Conservation (phyloP, 2,113 vertebrate genomes). For the Galeopterus variegatus region DNA sequence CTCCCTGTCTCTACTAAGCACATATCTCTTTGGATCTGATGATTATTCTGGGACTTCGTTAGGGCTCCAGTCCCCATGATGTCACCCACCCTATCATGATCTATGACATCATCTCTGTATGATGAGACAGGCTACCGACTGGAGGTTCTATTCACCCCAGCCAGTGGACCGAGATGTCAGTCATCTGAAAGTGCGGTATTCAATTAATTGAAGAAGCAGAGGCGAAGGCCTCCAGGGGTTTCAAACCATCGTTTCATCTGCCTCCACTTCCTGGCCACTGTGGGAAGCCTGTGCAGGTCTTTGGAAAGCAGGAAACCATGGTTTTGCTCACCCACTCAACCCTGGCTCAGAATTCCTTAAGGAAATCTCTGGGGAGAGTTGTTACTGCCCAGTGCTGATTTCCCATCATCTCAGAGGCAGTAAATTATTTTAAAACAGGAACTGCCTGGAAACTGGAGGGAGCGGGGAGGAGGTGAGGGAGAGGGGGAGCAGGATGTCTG, state of each 20-base stretch:
- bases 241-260: conserved; percentile 63
- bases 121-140: background rate
- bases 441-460: conserved; percentile 61
- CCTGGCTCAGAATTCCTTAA: background rate
- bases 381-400: background rate
- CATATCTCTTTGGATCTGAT: background rate
- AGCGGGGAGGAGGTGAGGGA: background rate
- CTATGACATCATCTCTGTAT: background rate
- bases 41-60: background rate
- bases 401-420: background rate
- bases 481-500: background rate
- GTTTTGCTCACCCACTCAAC: conserved; percentile 72
- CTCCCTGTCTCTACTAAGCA: background rate
- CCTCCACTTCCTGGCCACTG: conserved; percentile 70
- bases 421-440: conserved; percentile 70
- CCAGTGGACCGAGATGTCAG: background rate
- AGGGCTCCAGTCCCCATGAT: background rate
- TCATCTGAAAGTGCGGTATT: background rate
- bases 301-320: background rate
- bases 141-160: background rate
- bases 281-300: conserved; percentile 47
- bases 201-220: conserved; percentile 63
- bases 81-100: background rate
- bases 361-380: conserved; percentile 31
- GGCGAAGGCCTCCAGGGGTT: background rate